Percentiles rank a stretch among this genome's conserved stretches.
phyloP scores from a whole-genome alignment of 2,797 vertebrate genomes.

The Enteromius paludinosus region DNA sequence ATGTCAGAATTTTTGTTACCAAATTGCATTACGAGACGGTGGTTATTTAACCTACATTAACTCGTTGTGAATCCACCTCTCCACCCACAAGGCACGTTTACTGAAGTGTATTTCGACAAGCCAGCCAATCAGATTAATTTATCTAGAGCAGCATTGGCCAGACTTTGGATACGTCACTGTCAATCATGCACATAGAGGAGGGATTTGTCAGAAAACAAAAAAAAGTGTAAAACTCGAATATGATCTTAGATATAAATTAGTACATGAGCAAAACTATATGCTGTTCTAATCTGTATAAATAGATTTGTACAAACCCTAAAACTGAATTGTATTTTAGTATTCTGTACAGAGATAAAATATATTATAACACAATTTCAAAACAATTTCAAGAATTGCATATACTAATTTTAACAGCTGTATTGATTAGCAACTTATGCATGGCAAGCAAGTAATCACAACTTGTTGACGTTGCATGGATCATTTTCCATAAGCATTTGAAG shows the following conservation, averaged over 20 bases:
- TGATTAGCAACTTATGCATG: neutral
- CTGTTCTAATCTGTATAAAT: neutral
- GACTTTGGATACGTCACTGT: neutral
- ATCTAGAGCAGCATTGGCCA: neutral
- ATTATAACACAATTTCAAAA: neutral
- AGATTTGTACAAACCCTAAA: neutral
- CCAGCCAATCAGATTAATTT: conserved; percentile 1
- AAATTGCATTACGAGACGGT: conserved; percentile 60
- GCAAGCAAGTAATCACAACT: neutral
- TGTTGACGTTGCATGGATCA: neutral
- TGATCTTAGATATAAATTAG: neutral
- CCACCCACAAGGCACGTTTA: neutral
- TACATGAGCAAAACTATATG: neutral
- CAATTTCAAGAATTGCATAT: neutral
- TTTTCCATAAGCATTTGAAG: neutral
- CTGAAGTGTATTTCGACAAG: neutral
- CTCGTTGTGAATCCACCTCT: conserved; percentile 67
- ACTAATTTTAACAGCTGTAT: neutral
- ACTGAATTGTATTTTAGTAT: no score
- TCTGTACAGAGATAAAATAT: neutral
- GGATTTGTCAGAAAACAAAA: neutral
- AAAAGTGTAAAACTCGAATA: neutral
- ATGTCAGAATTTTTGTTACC: neutral
- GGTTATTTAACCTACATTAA: conserved; percentile 63
- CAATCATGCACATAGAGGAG: neutral